A percentile compares a stretch with the other conserved stretches of the same genome.
These are phyloP conservation scores for Rissa tridactyla DNA, from an alignment of 2,113 vertebrate genomes.

Conservation along the genomic window DNA sequence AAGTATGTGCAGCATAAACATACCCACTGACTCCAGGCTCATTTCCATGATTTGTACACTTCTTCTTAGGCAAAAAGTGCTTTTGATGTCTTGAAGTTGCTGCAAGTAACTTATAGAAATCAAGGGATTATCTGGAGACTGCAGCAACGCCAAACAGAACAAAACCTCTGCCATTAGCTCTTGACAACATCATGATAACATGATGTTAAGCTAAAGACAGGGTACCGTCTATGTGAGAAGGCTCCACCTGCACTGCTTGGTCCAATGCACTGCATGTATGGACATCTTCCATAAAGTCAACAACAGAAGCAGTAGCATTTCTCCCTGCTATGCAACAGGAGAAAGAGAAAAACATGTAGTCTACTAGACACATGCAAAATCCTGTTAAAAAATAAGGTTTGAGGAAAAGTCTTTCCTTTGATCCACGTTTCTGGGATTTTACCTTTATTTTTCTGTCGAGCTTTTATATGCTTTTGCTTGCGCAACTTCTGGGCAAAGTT, in stretches of 20 bases:
- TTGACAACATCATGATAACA: not conserved
- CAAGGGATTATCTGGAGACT: not conserved
- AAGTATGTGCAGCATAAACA: not conserved
- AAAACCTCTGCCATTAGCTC: not conserved
- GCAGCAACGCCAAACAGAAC: not conserved
- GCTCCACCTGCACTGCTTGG: not conserved
- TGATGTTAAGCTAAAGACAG: not conserved
- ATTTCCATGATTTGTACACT: slow-evolving; percentile 18
- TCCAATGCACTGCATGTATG: fast-evolving
- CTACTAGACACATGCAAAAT: not conserved
- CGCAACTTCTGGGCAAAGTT: not conserved
- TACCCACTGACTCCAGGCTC: not conserved
- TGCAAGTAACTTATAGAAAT: not conserved
- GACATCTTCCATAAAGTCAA: not conserved
- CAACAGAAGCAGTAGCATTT: not conserved
- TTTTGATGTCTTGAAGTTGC: not conserved
- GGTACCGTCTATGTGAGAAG: not conserved
- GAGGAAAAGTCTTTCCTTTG: fast-evolving
- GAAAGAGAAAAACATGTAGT: not conserved
- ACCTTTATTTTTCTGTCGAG: not conserved
- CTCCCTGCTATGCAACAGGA: not conserved
- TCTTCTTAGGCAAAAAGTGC: not conserved
- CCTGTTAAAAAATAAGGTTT: not conserved
- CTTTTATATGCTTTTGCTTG: not conserved
- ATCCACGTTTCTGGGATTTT: not conserved